Conservation (phyloP, 2,797 vertebrate species). For the Pelobates cultripes region DNA sequence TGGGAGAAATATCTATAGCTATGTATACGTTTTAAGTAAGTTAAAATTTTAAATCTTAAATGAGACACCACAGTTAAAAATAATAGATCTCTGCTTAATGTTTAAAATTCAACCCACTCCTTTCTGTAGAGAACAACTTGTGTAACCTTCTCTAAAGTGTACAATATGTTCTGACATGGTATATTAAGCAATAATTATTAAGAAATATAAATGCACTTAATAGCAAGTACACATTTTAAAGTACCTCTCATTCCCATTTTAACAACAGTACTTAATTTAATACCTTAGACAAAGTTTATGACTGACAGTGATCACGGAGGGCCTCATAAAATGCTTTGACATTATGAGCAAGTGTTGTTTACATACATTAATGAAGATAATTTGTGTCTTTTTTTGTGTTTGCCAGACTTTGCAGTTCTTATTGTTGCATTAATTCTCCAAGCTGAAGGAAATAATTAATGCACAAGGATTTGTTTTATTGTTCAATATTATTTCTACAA, state of each 20-base stretch:
- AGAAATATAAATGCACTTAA: background rate
- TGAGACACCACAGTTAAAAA: background rate
- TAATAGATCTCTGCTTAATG: background rate
- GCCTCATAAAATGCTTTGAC: background rate
- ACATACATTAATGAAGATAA: background rate
- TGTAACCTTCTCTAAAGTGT: constrained; percentile 17
- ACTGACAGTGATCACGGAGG: background rate
- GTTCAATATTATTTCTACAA: background rate
- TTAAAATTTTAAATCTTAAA: too few species aligned
- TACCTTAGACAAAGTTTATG: background rate
- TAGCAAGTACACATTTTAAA: constrained; percentile 6
- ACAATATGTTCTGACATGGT: background rate
- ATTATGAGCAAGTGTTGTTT: background rate
- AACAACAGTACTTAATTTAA: background rate
- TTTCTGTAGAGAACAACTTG: constrained; percentile 15
- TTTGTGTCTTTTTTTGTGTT: background rate
- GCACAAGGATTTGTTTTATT: background rate
- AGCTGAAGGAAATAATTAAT: background rate
- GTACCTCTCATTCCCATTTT: background rate
- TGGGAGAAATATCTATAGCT: too few species aligned
- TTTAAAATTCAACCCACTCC: background rate
- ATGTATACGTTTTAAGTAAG: too few species aligned
- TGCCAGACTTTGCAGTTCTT: background rate
- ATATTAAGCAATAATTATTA: constrained; percentile 8
- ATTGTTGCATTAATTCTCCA: background rate